Evolutionary conservation across 2,888 invertebrate genomes (phyloP).

Genomic region (Nipponacmea schrenckii): DNA sequence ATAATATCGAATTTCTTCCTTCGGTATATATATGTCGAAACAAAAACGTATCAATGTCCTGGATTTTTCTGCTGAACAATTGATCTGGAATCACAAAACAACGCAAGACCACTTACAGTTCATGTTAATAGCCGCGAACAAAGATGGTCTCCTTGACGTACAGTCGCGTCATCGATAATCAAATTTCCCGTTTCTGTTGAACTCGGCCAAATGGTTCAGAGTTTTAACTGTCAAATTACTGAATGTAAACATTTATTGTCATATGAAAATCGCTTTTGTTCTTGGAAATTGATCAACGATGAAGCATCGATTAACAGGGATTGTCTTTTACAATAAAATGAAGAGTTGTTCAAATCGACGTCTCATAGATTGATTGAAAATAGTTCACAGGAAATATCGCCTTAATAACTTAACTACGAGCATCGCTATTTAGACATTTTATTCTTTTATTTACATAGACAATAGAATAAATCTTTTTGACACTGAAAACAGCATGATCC

Average conservation of each 20-base stretch:
- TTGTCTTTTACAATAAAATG: background rate
- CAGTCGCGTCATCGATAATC: slow-evolving; percentile 4
- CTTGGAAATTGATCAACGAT: background rate
- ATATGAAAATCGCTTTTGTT: background rate
- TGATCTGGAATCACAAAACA: slow-evolving; percentile 3
- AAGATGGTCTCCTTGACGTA: slow-evolving; percentile 3
- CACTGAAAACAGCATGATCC: too few species aligned
- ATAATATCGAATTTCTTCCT: slow-evolving; percentile 2
- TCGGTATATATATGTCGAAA: slow-evolving; percentile 7
- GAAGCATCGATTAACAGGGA: background rate
- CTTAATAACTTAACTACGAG: too few species aligned
- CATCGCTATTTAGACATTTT: background rate
- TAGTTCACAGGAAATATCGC: too few species aligned
- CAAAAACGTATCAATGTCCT: slow-evolving; percentile 7
- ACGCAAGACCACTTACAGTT: background rate
- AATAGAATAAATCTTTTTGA: background rate
- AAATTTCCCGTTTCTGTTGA: slow-evolving; percentile 7
- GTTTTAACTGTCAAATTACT: background rate
- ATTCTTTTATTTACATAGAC: background rate
- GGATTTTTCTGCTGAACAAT: background rate
- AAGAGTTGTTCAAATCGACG: slow-evolving; percentile 1
- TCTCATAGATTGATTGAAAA: background rate
- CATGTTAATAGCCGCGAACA: background rate
- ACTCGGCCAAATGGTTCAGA: background rate
- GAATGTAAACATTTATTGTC: slow-evolving; percentile 5